phyloP scores from a whole-genome alignment of 2,888 invertebrate species.

The Dione vanillae region DNA sequence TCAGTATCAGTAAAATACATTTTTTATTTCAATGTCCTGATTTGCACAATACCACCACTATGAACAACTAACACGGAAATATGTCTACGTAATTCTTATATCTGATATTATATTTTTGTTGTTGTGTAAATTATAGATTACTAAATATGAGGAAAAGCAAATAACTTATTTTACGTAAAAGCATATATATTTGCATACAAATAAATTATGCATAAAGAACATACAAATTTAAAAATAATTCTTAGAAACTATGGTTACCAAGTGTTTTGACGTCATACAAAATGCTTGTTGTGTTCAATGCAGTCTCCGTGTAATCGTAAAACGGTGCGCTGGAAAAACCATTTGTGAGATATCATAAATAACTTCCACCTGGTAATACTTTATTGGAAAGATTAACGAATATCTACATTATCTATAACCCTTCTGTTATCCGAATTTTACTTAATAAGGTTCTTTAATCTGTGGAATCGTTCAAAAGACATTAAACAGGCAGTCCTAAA shows the following conservation, averaged over 20 bases:
- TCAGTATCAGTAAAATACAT: not conserved
- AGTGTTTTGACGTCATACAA: slow-evolving; percentile 7
- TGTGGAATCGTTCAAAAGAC: too few relatives aligned
- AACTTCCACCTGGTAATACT: not conserved
- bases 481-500: too few relatives aligned
- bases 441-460: too few relatives aligned
- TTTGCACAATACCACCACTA: not conserved
- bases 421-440: too few relatives aligned
- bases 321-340: slow-evolving; percentile 10
- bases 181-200: not conserved
- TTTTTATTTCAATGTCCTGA: not conserved
- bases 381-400: not conserved
- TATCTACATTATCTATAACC: too few relatives aligned
- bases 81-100: not conserved
- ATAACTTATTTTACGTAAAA: not conserved
- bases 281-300: not conserved
- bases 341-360: not conserved
- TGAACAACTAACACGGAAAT: not conserved
- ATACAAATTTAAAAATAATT: slow-evolving; percentile 8
- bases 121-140: not conserved
- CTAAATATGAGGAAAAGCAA: slow-evolving; percentile 1
- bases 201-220: not conserved
- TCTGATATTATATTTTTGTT: slow-evolving; percentile 3
- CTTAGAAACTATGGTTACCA: not conserved
- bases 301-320: not conserved